Evolutionary conservation across 1,140 invertebrate species (phyloP), one percentile per base, ranked within the genome.

Genomic region (Papilio polyxenes): DNA sequence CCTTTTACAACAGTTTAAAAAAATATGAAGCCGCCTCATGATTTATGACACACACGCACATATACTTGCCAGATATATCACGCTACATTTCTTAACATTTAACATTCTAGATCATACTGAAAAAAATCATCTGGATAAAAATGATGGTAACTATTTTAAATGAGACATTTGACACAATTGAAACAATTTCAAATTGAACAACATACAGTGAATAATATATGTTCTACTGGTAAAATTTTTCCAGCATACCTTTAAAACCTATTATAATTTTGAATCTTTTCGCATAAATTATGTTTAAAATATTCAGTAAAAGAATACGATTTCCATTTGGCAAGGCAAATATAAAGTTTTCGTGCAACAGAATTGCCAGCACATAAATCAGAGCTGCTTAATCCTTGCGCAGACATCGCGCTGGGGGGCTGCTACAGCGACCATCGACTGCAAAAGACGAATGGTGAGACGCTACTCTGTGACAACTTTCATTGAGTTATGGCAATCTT

Each of bases 1-100:
- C 72, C 72, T 75, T 75, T 75, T 75, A 75, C 72, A 75, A 48
- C 72, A 75, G 48, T 75, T 75, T 75, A 75, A 75, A 75, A 75
- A 75, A 48, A 75, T 44, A 75, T 75, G n/a, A 75, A 11, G 20
- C 23, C 23, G 11, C 44, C 40, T 9, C 72, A 20, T 75, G 37
- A 75, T 75, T 75, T 75, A 75, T 75, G 72, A 9, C 40, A 75
- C 72, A 44, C 72, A 74, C 72, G 15, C 23, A n/a, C 40, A 48
- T 17, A 15, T 74, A 17, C 20, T 74, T 74, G 40, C 17, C 8
- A 10, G 20, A 53, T 13, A 65, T 65, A 37, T 40, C 11, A 72
- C 37, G 65, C 0, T 10, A 72, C 13, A 72, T 37, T 40, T 72
- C 13, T 72, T 37, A 31, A 11, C 9, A 10, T 37, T 7, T 69